Evolutionary conservation across 2,113 vertebrate genomes (phyloP), one percentile per base, ranked within the genome.

Genomic region (Sander lucioperca): DNA sequence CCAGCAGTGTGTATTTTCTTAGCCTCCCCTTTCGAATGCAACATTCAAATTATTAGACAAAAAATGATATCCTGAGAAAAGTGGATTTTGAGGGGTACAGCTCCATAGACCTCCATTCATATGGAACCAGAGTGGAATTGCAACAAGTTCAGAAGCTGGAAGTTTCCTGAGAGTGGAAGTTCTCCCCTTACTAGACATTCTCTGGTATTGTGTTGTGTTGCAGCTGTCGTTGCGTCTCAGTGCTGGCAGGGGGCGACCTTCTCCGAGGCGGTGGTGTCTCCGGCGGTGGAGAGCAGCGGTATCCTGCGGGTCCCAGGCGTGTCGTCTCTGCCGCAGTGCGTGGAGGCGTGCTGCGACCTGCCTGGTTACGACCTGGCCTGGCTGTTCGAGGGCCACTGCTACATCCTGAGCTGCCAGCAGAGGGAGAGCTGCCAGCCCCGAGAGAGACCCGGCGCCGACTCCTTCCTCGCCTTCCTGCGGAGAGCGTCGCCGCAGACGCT

Each of bases 301-400:
- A 96, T 97, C 76, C 85, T 96, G 89, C 92, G 95, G 10, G 95
- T 97, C 1, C 96, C 97, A 0, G 95, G 95, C 0, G 95, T 92
- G 19, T 2, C 91, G 6, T 94, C 96, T 0, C 65, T 96, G 86
- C 76, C 92, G 0, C 96, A 96, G 86, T 98, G 97, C 73, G 94
- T 93, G 0, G 84, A 93, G 0, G 97, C 97, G 0, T 97, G 97
- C 89, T 98, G 97, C 69, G 95, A 96, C 74, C 92, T 96, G 30
- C 84, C 93, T 0, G 96, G 93, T 47, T 97, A 96, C 53, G 95
- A 98, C 88, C 85, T 98, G 84, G 96, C 96, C 47, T 99, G 97
- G 97, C 93, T 97, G 93, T 97, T 98, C 10, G 93, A 97, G 61
- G 95, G 87, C 5, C 96, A 80, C 80, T 99, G 97, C 91, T 98